Evolutionary conservation across 2,797 vertebrate species (phyloP).

Genomic region (Tarsius wallacei): DNA sequence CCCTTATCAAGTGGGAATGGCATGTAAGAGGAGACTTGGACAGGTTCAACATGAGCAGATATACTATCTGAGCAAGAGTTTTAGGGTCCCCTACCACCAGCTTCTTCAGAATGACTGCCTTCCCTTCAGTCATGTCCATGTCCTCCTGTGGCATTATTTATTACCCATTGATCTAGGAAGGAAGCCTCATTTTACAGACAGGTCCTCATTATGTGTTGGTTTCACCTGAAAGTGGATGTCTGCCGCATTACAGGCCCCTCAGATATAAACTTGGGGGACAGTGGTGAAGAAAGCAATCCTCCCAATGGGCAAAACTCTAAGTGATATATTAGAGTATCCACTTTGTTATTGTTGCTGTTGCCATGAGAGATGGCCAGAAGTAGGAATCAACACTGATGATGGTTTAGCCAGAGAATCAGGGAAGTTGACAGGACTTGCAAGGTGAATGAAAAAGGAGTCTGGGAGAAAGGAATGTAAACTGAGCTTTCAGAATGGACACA

Average conservation of each 20-base stretch:
- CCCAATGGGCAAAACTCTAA: not conserved
- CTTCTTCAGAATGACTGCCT: not conserved
- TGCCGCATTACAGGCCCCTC: not conserved
- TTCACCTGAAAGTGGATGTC: too few relatives aligned
- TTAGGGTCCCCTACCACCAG: not conserved
- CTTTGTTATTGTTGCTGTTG: too few relatives aligned
- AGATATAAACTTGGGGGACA: not conserved
- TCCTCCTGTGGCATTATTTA: not conserved
- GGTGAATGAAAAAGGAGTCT: not conserved
- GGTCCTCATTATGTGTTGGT: not conserved
- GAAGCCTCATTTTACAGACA: not conserved
- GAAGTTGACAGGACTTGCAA: not conserved
- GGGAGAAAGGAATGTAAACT: not conserved
- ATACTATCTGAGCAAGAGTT: not conserved
- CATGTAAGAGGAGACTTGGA: not conserved
- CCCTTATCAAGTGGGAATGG: not conserved
- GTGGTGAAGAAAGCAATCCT: not conserved
- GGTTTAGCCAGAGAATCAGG: not conserved
- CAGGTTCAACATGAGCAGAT: not conserved
- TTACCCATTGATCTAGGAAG: not conserved
- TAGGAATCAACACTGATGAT: not conserved
- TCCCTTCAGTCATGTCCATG: not conserved
- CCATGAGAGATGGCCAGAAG: not conserved
- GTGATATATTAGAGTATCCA: not conserved
- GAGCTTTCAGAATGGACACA: not conserved